Evolutionary conservation across 1,140 invertebrate genomes (phyloP).

Genomic region (Tenebrio molitor): DNA sequence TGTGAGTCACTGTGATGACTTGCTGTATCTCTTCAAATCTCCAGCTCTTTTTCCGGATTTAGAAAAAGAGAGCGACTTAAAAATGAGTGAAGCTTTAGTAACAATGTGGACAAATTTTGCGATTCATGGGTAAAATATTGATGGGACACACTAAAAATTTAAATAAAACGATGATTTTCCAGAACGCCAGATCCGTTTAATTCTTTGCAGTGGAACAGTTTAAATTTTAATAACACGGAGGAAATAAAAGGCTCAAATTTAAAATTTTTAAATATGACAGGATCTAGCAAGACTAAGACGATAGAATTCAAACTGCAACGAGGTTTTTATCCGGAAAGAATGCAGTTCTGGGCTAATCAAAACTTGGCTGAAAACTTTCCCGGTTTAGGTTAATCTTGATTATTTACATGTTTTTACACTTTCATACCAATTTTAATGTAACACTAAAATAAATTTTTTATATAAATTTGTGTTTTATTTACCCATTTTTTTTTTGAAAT

Average conservation of each 20-base stretch:
- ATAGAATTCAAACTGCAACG: background rate
- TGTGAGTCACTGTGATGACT: conserved; percentile 58
- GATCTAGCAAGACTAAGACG: background rate
- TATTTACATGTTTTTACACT: too few species aligned
- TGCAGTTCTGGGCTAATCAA: background rate
- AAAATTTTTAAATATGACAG: conserved; percentile 15
- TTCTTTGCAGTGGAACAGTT: background rate
- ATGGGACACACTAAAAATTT: too few species aligned
- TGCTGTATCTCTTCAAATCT: conserved; percentile 57
- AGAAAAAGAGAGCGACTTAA: conserved; percentile 43
- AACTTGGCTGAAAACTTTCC: conserved; percentile 1
- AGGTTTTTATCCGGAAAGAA: conserved; percentile 3
- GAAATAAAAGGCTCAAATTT: conserved; percentile 1
- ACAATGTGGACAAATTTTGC: conserved; percentile 58
- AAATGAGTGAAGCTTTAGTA: conserved; percentile 55
- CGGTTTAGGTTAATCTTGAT: background rate
- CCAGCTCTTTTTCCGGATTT: conserved; percentile 51
- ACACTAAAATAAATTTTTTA: too few species aligned
- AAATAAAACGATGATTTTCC: too few species aligned
- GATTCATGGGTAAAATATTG: conserved; percentile 53
- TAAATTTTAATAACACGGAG: background rate
- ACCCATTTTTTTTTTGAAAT: too few species aligned
- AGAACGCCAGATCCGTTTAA: conserved; percentile 3
- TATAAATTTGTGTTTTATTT: too few species aligned
- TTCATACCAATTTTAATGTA: too few species aligned